phyloP scores from a whole-genome alignment of 2,797 vertebrate genomes.

The Pipistrellus pygmaeus region DNA sequence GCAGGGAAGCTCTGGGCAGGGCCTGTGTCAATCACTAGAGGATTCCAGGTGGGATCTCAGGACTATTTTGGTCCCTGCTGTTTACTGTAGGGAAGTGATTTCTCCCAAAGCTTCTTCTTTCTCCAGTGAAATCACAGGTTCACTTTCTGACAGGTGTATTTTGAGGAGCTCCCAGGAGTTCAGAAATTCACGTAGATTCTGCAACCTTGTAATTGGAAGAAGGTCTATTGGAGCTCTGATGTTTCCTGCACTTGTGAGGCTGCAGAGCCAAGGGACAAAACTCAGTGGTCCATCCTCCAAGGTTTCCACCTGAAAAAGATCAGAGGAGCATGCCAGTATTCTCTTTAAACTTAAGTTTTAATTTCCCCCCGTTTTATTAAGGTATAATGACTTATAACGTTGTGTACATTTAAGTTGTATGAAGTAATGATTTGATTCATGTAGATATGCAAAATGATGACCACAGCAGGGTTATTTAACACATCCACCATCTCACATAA shows the following conservation, averaged over 20 bases:
- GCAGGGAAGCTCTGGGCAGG: not conserved
- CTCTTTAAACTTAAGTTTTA: not conserved
- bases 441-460: not conserved
- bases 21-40: slow-evolving; percentile 30
- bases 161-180: not conserved
- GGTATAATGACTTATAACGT: not conserved
- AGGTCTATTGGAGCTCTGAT: not conserved
- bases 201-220: not conserved
- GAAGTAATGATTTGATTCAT: not conserved
- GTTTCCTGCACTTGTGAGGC: not conserved
- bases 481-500: not conserved
- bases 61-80: slow-evolving; percentile 62
- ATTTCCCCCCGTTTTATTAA: not conserved
- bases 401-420: not conserved
- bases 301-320: not conserved
- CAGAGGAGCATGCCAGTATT: not conserved
- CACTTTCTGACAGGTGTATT: slow-evolving; percentile 24
- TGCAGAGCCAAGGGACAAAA: not conserved
- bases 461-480: not conserved
- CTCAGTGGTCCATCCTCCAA: not conserved
- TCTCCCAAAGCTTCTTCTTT: slow-evolving; percentile 12
- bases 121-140: slow-evolving; percentile 16
- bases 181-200: slow-evolving; percentile 38
- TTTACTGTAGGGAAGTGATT: slow-evolving; percentile 59
- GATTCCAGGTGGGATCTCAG: slow-evolving; percentile 56